These are phyloP conservation scores for Eilema griseolum DNA, from an alignment of 2,888 invertebrate genomes.

Conservation along the genomic window DNA sequence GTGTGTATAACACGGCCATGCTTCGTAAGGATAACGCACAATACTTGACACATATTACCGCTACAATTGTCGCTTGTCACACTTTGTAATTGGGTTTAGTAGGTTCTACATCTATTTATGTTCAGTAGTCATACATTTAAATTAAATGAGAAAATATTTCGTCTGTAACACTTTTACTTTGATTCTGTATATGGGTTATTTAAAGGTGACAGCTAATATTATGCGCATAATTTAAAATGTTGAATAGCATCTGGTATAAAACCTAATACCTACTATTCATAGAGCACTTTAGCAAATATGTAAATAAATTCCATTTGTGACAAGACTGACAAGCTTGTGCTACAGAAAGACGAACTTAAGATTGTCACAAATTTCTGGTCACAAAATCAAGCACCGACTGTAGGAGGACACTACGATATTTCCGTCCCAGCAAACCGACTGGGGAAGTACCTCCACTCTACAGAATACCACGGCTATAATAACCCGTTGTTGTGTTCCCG, in stretches of 20 bases:
- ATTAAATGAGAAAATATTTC: background rate
- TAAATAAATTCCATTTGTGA: no score
- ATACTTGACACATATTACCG: conserved; percentile 57
- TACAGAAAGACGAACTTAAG: no score
- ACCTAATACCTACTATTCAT: no score
- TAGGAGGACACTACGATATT: no score
- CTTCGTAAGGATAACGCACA: conserved; percentile 57
- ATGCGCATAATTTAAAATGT: background rate
- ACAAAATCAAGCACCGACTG: no score
- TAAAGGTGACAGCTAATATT: background rate
- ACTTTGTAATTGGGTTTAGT: conserved; percentile 44
- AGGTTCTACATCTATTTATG: conserved; percentile 12
- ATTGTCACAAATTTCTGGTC: no score
- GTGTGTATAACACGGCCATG: conserved; percentile 46
- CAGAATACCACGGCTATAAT: no score
- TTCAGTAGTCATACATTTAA: conserved; percentile 18
- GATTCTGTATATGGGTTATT: background rate
- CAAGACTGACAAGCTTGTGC: no score
- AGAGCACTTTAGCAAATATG: background rate
- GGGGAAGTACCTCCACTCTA: no score
- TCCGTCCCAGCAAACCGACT: no score
- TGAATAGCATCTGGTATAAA: background rate
- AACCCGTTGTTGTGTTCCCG: no score
- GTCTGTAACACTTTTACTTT: background rate
- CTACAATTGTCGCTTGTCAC: conserved; percentile 34